phyloP scores from a whole-genome alignment of 2,888 invertebrate species.

The Latheticus oryzae region DNA sequence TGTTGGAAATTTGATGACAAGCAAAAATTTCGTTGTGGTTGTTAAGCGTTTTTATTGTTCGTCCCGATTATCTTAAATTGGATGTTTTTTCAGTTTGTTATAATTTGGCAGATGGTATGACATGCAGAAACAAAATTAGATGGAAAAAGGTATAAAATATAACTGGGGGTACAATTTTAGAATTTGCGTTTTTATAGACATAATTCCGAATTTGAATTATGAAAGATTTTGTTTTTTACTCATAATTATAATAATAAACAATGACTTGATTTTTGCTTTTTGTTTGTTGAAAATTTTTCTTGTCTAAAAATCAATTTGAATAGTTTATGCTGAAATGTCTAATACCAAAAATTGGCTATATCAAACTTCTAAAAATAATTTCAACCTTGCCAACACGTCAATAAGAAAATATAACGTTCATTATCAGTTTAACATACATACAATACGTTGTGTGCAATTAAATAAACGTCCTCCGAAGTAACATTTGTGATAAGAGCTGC shows the following conservation, averaged over 20 bases:
- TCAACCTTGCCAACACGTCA: conserved; percentile 5
- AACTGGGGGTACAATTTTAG: too few species aligned
- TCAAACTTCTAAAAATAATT: too few species aligned
- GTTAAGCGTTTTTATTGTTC: conserved; percentile 36
- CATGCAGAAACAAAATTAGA: conserved; percentile 22
- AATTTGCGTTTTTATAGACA: too few species aligned
- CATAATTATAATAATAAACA: too few species aligned
- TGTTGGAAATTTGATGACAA: conserved; percentile 33
- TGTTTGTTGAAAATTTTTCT: too few species aligned
- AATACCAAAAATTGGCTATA: too few species aligned
- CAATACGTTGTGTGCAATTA: conserved; percentile 31
- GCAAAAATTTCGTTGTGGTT: conserved; percentile 24
- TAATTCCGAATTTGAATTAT: too few species aligned
- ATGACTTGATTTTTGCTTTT: too few species aligned
- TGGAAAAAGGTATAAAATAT: too few species aligned
- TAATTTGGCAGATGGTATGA: conserved; percentile 41
- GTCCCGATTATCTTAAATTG: conserved; percentile 34
- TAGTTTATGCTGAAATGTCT: too few species aligned
- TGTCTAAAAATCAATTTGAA: too few species aligned
- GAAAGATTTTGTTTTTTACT: too few species aligned
- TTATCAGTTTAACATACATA: conserved; percentile 5
- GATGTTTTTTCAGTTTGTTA: conserved; percentile 38
- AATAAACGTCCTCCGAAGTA: conserved; percentile 39
- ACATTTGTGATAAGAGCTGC: conserved; percentile 40
- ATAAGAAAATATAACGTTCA: conserved; percentile 10